Conservation (phyloP, 2,888 invertebrate species). For the Pseudolycoriella hygida region DNA sequence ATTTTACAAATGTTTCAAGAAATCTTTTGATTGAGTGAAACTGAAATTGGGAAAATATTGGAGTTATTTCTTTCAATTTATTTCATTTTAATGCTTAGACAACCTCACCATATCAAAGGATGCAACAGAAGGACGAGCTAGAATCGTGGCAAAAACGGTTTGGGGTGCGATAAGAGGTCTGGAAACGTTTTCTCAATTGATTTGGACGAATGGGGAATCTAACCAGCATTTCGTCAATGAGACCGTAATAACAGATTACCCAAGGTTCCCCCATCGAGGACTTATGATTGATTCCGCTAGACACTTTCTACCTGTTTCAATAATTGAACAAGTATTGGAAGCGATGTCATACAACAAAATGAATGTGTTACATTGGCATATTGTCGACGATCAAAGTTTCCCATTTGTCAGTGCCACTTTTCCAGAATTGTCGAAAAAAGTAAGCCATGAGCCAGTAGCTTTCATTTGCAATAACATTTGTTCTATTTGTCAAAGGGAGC, state of each 20-base stretch:
- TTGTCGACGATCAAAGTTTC: conserved; percentile 80
- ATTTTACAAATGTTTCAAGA: too few relatives aligned
- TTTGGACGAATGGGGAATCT: conserved; percentile 21
- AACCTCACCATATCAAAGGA: too few relatives aligned
- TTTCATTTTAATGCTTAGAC: too few relatives aligned
- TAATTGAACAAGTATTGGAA: conserved; percentile 48
- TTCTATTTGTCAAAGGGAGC: conserved; percentile 34
- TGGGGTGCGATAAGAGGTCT: conserved; percentile 73
- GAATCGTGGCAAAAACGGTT: conserved; percentile 26
- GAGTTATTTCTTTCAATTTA: too few relatives aligned
- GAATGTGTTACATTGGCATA: conserved; percentile 89
- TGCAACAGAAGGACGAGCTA: too few relatives aligned
- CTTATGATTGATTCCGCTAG: conserved; percentile 68
- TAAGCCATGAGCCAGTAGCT: too few relatives aligned
- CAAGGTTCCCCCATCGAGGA: conserved; percentile 62
- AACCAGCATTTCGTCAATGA: conserved; percentile 45
- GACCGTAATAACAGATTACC: conserved; percentile 50
- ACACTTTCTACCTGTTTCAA: conserved; percentile 54
- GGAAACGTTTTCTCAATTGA: conserved; percentile 66
- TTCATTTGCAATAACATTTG: too few relatives aligned
- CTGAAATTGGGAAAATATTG: too few relatives aligned
- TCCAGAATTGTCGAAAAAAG: conserved; percentile 33
- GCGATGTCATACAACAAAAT: conserved; percentile 78
- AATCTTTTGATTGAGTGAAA: too few relatives aligned
- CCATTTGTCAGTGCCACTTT: conserved; percentile 62